A percentile compares a stretch with the other conserved stretches of the same genome.
Evolutionary conservation across 2,113 vertebrate species (phyloP).

Genomic region (Oreochromis aureus): DNA sequence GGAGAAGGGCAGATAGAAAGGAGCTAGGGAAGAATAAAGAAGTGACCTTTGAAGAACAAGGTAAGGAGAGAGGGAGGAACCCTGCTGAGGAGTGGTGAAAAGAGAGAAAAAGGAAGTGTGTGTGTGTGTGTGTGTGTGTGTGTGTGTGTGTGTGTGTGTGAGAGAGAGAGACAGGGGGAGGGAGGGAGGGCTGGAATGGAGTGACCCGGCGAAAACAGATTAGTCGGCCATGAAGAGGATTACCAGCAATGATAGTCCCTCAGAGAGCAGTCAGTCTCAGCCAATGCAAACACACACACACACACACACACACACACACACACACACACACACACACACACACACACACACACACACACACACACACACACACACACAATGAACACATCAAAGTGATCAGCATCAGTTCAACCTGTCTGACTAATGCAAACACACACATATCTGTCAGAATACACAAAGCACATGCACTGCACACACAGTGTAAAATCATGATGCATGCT

Average conservation of each 20-base stretch:
- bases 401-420: constrained; percentile 17
- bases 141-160: background rate
- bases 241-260: constrained; percentile 60
- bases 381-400: constrained; percentile 20
- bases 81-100: background rate
- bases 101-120: background rate
- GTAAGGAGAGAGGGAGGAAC: background rate
- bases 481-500: background rate
- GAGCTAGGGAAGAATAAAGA: background rate
- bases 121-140: background rate
- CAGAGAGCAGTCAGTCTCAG: constrained; percentile 17
- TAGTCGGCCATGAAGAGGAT: constrained; percentile 60
- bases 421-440: constrained; percentile 19
- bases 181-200: background rate
- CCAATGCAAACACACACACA: constrained; percentile 28
- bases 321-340: constrained; percentile 3
- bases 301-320: background rate
- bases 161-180: background rate
- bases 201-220: constrained; percentile 53
- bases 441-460: background rate
- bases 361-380: background rate
- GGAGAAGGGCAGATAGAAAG: background rate
- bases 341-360: background rate
- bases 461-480: background rate
- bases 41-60: constrained; percentile 33